Evolutionary conservation across 2,797 vertebrate genomes (phyloP), one percentile per base, ranked within the genome.

Genomic region (Sarcoramphus papa): DNA sequence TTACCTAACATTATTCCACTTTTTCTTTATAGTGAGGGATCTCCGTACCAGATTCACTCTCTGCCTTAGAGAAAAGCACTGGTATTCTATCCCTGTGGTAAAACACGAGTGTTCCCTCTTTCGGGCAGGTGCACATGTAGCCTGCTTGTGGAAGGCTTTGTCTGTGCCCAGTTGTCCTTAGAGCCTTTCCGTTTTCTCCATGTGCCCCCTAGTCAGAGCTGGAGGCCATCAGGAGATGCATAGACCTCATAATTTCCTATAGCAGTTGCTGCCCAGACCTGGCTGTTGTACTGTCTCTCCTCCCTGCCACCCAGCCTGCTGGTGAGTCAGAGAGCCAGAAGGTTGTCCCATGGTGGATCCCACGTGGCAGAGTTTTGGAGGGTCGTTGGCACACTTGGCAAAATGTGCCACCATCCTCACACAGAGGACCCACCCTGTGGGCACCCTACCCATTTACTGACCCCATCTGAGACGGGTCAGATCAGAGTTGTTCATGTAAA

Each of bases 381-480:
- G 47, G 17, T 31, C 53, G 40, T 28, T 62, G 51, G n/a, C 35
- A 28, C n/a, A 16, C 43, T 57, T 70, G 67, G 59, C 22, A 59
- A 51, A 37, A 35, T 1, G 7, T 45, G 41, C 30, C 43, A 17
- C 62, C 2, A 0, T 37, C 35, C 33, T 17, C 33, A 15, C 0
- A 1, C 3, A 3, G 23, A 48, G 33, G 17, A 56, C 35, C 17
- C n/a, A 14, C 9, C 11, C 53, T 40, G 23, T n/a, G 41, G 35
- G 50, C 33, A 63, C 41, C 48, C 25, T 77, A 2, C 33, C 40
- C 1, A 0, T 45, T 41, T 33, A n/a, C 27, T 56, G 84, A n/a
- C n/a, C 28, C 54, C 9, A 6, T 51, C 30, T 56, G 63, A 48
- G 22, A 35, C 0, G 3, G 19, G 15, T 67, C 37, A 27, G 60